These are phyloP conservation scores for Micronycteris hirsuta DNA, from an alignment of 2,113 vertebrate species.

Conservation along the genomic window DNA sequence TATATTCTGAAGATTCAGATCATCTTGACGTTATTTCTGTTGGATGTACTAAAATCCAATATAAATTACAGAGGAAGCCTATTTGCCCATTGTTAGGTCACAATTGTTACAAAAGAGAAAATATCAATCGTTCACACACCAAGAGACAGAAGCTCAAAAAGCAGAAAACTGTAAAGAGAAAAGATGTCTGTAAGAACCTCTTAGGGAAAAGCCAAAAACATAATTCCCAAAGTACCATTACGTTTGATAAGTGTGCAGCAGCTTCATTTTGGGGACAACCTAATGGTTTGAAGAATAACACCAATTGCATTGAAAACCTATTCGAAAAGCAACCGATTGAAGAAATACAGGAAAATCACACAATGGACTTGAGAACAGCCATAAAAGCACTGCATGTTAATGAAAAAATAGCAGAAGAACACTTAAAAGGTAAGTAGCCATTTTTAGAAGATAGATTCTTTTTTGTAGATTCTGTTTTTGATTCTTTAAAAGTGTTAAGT, in stretches of 20 bases:
- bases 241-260: background rate
- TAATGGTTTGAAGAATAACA: background rate
- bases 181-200: background rate
- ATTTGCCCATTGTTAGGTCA: background rate
- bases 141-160: conserved; percentile 2
- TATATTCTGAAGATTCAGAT: conserved; percentile 40
- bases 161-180: background rate
- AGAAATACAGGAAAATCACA: background rate
- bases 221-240: background rate
- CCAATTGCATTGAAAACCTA: background rate
- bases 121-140: background rate
- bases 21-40: background rate
- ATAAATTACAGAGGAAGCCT: background rate
- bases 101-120: background rate
- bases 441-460: background rate
- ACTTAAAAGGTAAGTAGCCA: conserved; percentile 40
- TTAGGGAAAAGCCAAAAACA: background rate
- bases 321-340: background rate
- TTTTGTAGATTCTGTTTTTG: conserved; percentile 24
- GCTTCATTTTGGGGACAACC: background rate
- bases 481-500: background rate
- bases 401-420: conserved; percentile 24
- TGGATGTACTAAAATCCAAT: background rate
- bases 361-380: background rate
- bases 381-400: background rate